Evolutionary conservation across 2,888 invertebrate genomes (phyloP), one percentile per base, ranked within the genome.

Genomic region (Meliscaeva auricollis): DNA sequence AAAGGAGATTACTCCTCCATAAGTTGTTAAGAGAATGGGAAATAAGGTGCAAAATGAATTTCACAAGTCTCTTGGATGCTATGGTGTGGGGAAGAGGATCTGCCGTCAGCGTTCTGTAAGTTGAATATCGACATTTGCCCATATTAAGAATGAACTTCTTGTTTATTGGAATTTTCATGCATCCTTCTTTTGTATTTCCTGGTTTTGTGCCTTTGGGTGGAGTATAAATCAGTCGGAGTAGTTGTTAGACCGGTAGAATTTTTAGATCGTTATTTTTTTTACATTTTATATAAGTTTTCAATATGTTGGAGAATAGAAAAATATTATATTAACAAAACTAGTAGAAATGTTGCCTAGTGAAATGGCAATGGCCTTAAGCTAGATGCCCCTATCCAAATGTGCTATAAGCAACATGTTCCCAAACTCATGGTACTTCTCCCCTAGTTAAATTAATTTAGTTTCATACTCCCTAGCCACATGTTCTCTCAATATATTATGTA

Each of bases 71-170:
- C 3, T 48, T 30, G 46, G 32, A 26, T n/a, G n/a, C n/a, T n/a
- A 26, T 26, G 44, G 22, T 9, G 50, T 64, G 22, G 6, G 41
- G 15, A 15, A 35, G 35, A 4, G 46, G 50, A 50, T 11, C 7
- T 15, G 17, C 20, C 20, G 22, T 32, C 30, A 46, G 15, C n/a
- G n/a, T 26, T 26, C 44, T 17, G 15, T 20, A 38, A 54, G 15
- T 64, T 50, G 70, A 44, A 62, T 62, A 81, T 62, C 76, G 68
- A 76, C 84, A 68, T 72, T 70, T 80, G 75, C 30, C 84, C 84
- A 80, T 80, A 80, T 80, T 60, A 46, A 79, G 84, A n/a, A 54
- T 56, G 54, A 17, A 52, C 46, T 69, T 30, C 9, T 58, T 58
- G 58, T 68, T 58, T 62, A 54, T 17, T 62, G 20, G 44, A 22